Base-by-base conservation (phyloP, 2,888 invertebrate species). In the Tortrix viridana region DNA sequence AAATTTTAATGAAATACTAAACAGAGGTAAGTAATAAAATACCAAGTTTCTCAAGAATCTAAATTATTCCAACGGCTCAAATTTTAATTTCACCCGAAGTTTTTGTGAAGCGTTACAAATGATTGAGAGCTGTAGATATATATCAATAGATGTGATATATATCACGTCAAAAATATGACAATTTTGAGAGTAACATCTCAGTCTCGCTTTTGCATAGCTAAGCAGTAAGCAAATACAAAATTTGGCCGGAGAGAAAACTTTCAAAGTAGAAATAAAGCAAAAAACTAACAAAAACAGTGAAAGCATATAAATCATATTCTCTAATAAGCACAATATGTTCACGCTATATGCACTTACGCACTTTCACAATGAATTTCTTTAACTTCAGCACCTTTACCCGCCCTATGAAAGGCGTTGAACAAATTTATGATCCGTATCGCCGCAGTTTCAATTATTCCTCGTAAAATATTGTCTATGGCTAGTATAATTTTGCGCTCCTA, bases 401-500 rank as follows among this genome's bases (percentile, higher is more conserved):
- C 70, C 70, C 75, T 71, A 76, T 79, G 74, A 84, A 84, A 82
- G 79, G 83, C 77, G 76, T 75, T 72, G 77, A 80, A 76, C 80
- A 80, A 84, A 88, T 89, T 88, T 88, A 88, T 83, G 86, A 80
- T 65, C 82, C 85, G 80, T 84, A 82, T 83, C 84, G 79, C 80
- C 82, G 73, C 80, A 80, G 82, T 77, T 77, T 71, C 76, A 85
- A 85, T 81, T 83, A 82, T 77, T 68, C 63, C 65, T 71, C 66
- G 66, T 68, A 66, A 72, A 80, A 80, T 79, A 81, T 80, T 77
- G 76, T 69, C 69, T 71, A 68, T 69, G 65, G 73, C 61, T 65
- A 67, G 69, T 69, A 73, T 76, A 82, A 85, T 83, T 82, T 82
- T 70, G 77, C 76, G 79, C 78, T 73, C 73, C 75, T 76, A 74